These are phyloP conservation scores for Synanthedon formicaeformis DNA, from an alignment of 2,888 invertebrate genomes.

Conservation along the genomic window DNA sequence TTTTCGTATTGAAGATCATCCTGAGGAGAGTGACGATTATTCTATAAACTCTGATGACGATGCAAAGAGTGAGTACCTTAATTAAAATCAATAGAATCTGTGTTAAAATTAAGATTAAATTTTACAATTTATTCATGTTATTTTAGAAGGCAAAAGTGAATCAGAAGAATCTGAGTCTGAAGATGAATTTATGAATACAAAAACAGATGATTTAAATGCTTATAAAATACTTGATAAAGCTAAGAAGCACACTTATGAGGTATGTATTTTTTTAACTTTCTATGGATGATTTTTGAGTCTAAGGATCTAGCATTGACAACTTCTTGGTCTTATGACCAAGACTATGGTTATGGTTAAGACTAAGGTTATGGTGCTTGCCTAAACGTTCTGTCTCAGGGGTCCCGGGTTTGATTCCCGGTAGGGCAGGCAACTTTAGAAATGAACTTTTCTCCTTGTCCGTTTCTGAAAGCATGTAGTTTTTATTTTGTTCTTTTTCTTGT, in stretches of 20 bases:
- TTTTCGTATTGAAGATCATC: slow-evolving; percentile 90
- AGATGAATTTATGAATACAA: slow-evolving; percentile 19
- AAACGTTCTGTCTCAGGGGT: no score
- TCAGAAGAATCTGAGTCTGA: slow-evolving; percentile 51
- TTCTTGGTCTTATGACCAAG: no score
- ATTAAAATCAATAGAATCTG: not conserved
- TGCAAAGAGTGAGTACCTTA: slow-evolving; percentile 58
- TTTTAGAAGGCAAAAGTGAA: slow-evolving; percentile 26
- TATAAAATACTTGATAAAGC: slow-evolving; percentile 51
- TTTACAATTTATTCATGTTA: slow-evolving; percentile 1
- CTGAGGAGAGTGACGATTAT: slow-evolving; percentile 81
- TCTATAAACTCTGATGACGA: slow-evolving; percentile 78
- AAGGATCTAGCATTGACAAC: no score
- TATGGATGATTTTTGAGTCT: no score
- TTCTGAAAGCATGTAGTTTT: no score
- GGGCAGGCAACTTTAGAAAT: no score
- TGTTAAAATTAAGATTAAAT: not conserved
- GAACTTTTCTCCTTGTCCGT: no score
- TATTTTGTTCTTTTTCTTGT: no score
- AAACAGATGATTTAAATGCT: slow-evolving; percentile 38
- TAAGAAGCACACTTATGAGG: slow-evolving; percentile 58
- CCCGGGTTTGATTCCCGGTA: no score
- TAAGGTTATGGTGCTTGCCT: no score
- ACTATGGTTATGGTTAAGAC: no score
- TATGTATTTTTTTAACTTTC: slow-evolving; percentile 9